A percentile compares a stretch with the other conserved stretches of the same genome.
Evolutionary conservation across 2,113 vertebrate genomes (phyloP).

Genomic region (Tachuris rubrigastra): DNA sequence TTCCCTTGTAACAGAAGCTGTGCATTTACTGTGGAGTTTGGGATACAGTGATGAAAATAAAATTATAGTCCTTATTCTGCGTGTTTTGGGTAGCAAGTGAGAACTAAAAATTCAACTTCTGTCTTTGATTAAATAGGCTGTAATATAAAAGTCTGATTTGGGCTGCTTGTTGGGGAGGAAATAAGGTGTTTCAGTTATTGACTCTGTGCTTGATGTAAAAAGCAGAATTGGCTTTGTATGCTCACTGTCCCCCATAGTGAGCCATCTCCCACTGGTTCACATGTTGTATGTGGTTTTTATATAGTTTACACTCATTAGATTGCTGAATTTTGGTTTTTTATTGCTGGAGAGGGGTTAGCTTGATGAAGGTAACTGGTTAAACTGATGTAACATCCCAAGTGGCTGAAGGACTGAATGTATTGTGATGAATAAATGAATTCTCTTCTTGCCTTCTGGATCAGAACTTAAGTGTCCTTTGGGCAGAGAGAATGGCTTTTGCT

Average conservation of each 20-base stretch:
- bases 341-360: not conserved
- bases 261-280: not conserved
- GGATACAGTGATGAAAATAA: not conserved
- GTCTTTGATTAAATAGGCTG: not conserved
- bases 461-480: not conserved
- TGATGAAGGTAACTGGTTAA: not conserved
- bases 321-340: not conserved
- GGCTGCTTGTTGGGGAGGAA: not conserved
- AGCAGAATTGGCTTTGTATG: not conserved
- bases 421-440: not conserved
- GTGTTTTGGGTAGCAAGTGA: not conserved
- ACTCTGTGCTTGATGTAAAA: not conserved
- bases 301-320: not conserved
- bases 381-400: not conserved
- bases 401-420: not conserved
- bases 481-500: not conserved
- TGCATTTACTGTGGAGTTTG: not conserved
- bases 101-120: not conserved
- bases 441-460: not conserved
- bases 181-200: not conserved
- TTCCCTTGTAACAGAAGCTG: not conserved
- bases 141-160: not conserved
- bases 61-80: not conserved
- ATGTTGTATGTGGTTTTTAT: not conserved
- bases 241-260: fast-evolving